Conservation (phyloP, 1,140 invertebrate genomes). For the Proctacanthus coquilletti region DNA sequence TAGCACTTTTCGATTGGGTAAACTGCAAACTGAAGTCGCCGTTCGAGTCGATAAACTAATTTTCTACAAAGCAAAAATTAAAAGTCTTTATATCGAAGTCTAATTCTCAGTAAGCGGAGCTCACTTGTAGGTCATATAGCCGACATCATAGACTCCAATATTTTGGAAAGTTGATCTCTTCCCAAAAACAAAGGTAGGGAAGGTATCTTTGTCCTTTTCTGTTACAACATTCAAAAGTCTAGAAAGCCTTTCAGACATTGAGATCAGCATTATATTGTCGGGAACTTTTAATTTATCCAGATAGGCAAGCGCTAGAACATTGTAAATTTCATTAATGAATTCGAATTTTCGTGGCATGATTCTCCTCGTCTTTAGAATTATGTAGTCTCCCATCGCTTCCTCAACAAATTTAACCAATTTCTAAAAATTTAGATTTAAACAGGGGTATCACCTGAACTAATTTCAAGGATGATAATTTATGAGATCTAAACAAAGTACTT, state of each 20-base stretch:
- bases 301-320: constrained; percentile 17
- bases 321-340: constrained; percentile 26
- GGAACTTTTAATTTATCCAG: constrained; percentile 11
- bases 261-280: constrained; percentile 7
- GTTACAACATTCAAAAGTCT: constrained; percentile 8
- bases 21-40: constrained; percentile 15
- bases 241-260: constrained; percentile 9
- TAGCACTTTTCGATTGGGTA: constrained; percentile 20
- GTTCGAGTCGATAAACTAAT: constrained; percentile 11
- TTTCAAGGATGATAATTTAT: no score
- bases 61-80: background rate
- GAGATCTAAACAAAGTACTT: no score
- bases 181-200: constrained; percentile 15
- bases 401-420: constrained; percentile 16
- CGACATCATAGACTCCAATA: constrained; percentile 8
- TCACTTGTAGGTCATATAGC: constrained; percentile 14
- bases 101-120: background rate
- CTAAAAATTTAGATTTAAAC: constrained; percentile 6
- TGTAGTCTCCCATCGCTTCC: constrained; percentile 20
- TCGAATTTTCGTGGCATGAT: constrained; percentile 25
- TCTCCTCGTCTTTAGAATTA: constrained; percentile 18
- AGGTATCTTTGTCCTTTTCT: constrained; percentile 8
- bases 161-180: constrained; percentile 14
- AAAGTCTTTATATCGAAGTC: background rate
- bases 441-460: no score